Evolutionary conservation across 2,113 vertebrate genomes (phyloP), one percentile per base, ranked within the genome.

Genomic region (Dromaius novaehollandiae): DNA sequence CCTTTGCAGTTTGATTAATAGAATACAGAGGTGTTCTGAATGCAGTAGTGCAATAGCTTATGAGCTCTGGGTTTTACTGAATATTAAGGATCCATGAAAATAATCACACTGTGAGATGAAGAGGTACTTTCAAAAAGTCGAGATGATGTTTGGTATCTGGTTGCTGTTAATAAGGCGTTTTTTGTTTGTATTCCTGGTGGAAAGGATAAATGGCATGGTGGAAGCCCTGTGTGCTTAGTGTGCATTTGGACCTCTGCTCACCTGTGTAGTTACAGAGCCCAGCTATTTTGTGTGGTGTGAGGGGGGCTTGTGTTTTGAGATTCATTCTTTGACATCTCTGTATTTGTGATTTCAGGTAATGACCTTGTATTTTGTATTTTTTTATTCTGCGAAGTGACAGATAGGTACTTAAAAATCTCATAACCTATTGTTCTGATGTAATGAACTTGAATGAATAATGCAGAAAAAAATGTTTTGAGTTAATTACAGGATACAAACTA

Each of bases 341-440:
- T 81, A 40, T 94, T 93, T 97, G 78, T 91, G 97, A 92, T 96
- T 96, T 96, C 94, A 95, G 89, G 93, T 76, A 95, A 94, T 91
- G 73, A 96, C 92, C 97, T 88, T 85, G 77, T 93, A 32, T 96
- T 89, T 96, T 38, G 5, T 68, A 3, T 68, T 15, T 56, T 92
- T 91, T 90, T 94, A 89, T 87, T 44, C 86, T 97, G 86, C 90
- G 93, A 96, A 95, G 87, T 93, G 78, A 95, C 95, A 92, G 32
- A 92, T 84, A 70, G 75, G 64, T 97, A 71, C 96, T 95, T 97
- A 90, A 97, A 97, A 96, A 95, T 96, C 92, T 97, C 87, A 94
- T 89, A 95, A 94, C 85, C 81, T 91, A 86, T 17, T 95, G 93
- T 92, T 96, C 86, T 74, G 93, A 96, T 82, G 76, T 97, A 97